Evolutionary conservation across 1,140 invertebrate genomes (phyloP).

Genomic region (fruit fly (Drosophila melanogaster)): DNA sequence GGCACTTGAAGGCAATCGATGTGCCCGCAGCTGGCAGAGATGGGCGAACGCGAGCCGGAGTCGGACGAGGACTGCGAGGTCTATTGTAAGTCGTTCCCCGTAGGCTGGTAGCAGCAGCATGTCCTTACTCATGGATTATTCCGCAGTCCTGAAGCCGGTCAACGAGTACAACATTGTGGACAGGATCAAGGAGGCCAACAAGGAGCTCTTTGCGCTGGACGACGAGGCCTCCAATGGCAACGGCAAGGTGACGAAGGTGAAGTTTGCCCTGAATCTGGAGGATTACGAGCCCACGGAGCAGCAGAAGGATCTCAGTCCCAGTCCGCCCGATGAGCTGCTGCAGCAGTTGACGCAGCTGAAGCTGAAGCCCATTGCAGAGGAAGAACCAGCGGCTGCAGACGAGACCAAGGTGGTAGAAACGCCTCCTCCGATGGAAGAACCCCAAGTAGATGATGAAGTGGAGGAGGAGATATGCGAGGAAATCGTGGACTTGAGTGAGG

Average conservation of each 20-base stretch:
- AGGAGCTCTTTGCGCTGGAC: conserved; percentile 68
- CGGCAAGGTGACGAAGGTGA: conserved; percentile 67
- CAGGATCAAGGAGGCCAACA: conserved; percentile 84
- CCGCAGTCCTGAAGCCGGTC: conserved; percentile 79
- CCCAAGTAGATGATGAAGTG: conserved; percentile 26
- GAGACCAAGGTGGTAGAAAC: background rate
- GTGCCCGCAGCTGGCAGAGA: conserved; percentile 61
- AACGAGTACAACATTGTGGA: conserved; percentile 84
- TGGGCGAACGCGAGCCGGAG: conserved; percentile 95
- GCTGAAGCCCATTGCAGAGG: conserved; percentile 60
- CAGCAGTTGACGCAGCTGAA: conserved; percentile 88
- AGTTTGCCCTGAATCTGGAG: conserved; percentile 75
- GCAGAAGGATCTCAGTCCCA: conserved; percentile 24
- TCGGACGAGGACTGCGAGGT: conserved; percentile 97
- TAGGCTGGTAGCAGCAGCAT: conserved; percentile 25
- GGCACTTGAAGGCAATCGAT: conserved; percentile 41
- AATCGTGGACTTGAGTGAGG: conserved; percentile 63
- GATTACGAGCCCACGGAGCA: conserved; percentile 67
- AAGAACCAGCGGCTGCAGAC: conserved; percentile 23
- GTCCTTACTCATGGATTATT: conserved; percentile 66
- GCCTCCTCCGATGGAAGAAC: background rate
- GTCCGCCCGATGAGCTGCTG: conserved; percentile 63
- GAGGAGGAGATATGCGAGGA: conserved; percentile 82
- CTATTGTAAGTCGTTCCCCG: conserved; percentile 70
- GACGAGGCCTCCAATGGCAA: conserved; percentile 11